These are phyloP conservation scores for Phaethon lepturus DNA, from an alignment of 2,113 vertebrate genomes.

Conservation along the genomic window DNA sequence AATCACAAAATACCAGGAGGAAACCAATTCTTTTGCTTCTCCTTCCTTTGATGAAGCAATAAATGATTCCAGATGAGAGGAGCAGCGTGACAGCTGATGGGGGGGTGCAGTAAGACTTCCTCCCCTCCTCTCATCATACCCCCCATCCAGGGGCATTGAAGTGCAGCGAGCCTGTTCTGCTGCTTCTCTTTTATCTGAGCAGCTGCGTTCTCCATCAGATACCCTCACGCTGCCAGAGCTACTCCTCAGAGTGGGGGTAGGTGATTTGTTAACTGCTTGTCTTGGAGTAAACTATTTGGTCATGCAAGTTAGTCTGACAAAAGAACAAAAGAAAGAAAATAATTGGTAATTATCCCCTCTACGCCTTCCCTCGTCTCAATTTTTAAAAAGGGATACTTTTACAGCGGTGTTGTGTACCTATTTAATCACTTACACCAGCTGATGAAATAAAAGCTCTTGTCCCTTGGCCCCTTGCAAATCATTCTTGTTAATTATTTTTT, in stretches of 20 bases:
- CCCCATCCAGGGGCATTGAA: not conserved
- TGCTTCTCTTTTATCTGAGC: constrained; percentile 22
- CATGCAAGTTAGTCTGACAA: constrained; percentile 19
- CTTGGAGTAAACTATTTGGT: constrained; percentile 29
- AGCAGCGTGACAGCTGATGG: not conserved
- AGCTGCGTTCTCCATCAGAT: constrained; percentile 32
- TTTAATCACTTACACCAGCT: constrained; percentile 62
- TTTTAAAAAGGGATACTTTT: not conserved
- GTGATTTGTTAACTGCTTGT: constrained; percentile 32
- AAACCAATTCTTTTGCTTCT: not conserved
- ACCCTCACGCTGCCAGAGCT: not conserved
- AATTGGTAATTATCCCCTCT: constrained; percentile 39
- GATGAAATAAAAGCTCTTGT: constrained; percentile 68
- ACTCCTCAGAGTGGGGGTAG: not conserved
- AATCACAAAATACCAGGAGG: not conserved
- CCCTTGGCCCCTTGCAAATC: constrained; percentile 72
- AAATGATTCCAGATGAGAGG: not conserved
- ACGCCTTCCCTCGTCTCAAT: not conserved
- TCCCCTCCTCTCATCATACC: not conserved
- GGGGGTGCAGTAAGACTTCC: not conserved
- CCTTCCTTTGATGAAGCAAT: not conserved
- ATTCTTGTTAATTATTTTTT: constrained; percentile 80
- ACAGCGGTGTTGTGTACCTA: constrained; percentile 6
- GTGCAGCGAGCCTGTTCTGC: not conserved
- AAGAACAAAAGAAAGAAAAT: constrained; percentile 39